A percentile compares a stretch with the other conserved stretches of the same genome.
Evolutionary conservation across 2,888 invertebrate species (phyloP).

Genomic region (Polydrusus cervinus): DNA sequence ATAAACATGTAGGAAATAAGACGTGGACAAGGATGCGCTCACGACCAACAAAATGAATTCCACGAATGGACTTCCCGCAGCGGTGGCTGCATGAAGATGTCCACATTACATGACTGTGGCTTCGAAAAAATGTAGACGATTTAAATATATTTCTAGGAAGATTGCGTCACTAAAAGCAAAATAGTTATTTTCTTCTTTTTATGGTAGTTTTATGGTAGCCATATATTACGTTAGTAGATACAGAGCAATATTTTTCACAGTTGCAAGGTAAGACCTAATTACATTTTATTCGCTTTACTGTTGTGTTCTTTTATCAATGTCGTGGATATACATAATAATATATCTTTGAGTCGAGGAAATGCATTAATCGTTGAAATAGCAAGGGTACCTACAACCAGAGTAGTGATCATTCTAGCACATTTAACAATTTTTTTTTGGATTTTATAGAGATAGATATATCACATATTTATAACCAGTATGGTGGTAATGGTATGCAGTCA

Average conservation of each 20-base stretch:
- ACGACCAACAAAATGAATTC: slow-evolving; percentile 55
- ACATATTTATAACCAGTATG: too few relatives aligned
- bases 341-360: too few relatives aligned
- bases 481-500: too few relatives aligned
- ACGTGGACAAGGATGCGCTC: slow-evolving; percentile 39
- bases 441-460: too few relatives aligned
- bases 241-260: background rate
- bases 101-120: slow-evolving; percentile 41
- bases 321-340: too few relatives aligned
- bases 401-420: too few relatives aligned
- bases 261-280: too few relatives aligned
- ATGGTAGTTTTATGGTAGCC: slow-evolving; percentile 1
- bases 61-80: slow-evolving; percentile 53
- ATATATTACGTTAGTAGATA: background rate
- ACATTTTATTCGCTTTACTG: too few relatives aligned
- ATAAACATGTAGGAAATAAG: slow-evolving; percentile 46
- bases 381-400: too few relatives aligned
- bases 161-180: background rate
- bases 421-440: too few relatives aligned
- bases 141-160: slow-evolving; percentile 37
- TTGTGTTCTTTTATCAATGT: too few relatives aligned
- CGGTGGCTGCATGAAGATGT: slow-evolving; percentile 50
- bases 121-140: slow-evolving; percentile 34
- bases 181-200: background rate
- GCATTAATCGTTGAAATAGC: too few relatives aligned